Percentiles rank a stretch among this genome's conserved stretches.
These are phyloP conservation scores for Balaeniceps rex DNA, from an alignment of 2,113 vertebrate species.

Conservation along the genomic window DNA sequence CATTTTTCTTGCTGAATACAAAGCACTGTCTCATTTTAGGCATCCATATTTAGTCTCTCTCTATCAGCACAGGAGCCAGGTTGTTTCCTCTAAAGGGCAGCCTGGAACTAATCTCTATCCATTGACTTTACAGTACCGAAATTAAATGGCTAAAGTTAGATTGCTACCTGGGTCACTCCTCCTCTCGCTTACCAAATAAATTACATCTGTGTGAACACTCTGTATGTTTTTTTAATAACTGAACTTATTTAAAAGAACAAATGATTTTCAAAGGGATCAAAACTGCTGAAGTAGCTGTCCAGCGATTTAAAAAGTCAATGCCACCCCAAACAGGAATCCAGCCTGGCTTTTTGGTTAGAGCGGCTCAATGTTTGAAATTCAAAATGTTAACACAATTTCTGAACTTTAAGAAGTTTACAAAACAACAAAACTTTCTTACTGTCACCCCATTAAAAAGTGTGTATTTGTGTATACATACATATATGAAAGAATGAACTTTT, in stretches of 20 bases:
- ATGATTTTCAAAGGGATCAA: not conserved
- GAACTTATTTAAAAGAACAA: not conserved
- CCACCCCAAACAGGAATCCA: not conserved
- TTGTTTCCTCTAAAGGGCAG: not conserved
- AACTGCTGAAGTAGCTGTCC: not conserved
- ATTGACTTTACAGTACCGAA: not conserved
- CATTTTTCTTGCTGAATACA: not conserved
- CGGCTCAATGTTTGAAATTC: not conserved
- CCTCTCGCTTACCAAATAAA: not conserved
- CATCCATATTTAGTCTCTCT: not conserved
- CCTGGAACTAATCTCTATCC: not conserved
- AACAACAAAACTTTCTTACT: not conserved
- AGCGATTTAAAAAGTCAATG: not conserved
- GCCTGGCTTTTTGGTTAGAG: not conserved
- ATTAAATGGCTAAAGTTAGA: not conserved
- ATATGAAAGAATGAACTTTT: not conserved
- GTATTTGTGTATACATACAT: not conserved
- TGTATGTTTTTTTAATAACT: not conserved
- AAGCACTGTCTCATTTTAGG: not conserved
- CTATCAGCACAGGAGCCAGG: not conserved
- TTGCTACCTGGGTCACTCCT: not conserved
- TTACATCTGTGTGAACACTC: not conserved
- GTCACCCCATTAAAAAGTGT: rapidly evolving
- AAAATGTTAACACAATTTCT: not conserved
- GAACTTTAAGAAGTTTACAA: not conserved